Base-by-base conservation (phyloP, 2,797 vertebrate species). In the Cyclura pinguis region DNA sequence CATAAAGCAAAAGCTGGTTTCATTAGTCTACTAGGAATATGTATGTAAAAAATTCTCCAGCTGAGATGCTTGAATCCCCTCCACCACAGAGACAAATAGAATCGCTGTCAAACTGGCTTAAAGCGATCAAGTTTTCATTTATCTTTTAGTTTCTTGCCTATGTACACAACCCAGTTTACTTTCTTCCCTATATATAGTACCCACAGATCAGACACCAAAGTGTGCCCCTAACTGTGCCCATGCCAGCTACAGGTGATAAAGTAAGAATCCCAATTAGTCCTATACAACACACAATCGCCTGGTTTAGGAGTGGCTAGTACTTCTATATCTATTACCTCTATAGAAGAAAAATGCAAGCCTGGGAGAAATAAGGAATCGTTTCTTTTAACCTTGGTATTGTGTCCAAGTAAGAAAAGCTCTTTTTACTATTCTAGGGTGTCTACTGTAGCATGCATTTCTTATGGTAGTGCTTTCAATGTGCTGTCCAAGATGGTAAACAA, bases 41-140 rank as follows among this genome's bases (percentile, higher is more conserved):
- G 50, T 55, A 81, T 85, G 83, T 24, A 52, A 89, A 84, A 57
- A 47, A 77, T 73, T 38, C 72, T 93, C 84, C 80, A 9, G 27
- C 0, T 14, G 0, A 24, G 12, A 7, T 59, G 76, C 90, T 82
- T 90, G 83, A 89, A 67, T 87, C 82, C 76, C 9, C 64, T 72
- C 42, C 74, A 80, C 88, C 85, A 78, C 47, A 6, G 1, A 27
- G n/a, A 18, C 47, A 91, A 93, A 47, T 88, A 10, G 1, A 89
- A 89, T 22, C 69, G 81, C 57, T 93, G 92, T 92, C 72, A 93
- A 16, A 57, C 2, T 91, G 6, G 6, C 38, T 88, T 91, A 32
- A 52, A 91, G 80, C 47, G 29, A 72, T 76, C 72, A 90, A 72
- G 14, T 77, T 86, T 77, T 77, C n/a, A 73, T 88, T 84, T 85